These are phyloP conservation scores for Aphrophora alni DNA, from an alignment of 2,888 invertebrate genomes.

Conservation along the genomic window DNA sequence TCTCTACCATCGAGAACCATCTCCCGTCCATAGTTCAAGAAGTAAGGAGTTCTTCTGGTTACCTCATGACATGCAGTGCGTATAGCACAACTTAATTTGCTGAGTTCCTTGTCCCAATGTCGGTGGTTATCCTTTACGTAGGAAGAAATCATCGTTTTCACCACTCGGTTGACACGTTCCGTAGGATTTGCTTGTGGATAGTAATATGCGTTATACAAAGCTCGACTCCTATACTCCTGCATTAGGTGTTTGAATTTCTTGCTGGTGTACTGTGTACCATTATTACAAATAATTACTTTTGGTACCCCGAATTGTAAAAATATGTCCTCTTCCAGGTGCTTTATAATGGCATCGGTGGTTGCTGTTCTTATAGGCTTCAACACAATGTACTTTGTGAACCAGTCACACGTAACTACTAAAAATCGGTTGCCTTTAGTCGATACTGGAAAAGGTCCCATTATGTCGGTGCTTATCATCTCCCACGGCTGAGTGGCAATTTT, in stretches of 20 bases:
- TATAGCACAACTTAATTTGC: constrained; percentile 47
- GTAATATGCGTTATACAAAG: constrained; percentile 50
- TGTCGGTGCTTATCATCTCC: constrained; percentile 44
- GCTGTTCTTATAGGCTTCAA: constrained; percentile 46
- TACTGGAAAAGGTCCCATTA: constrained; percentile 53
- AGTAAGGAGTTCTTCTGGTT: constrained; percentile 48
- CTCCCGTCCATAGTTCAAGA: constrained; percentile 30
- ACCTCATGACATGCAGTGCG: constrained; percentile 46
- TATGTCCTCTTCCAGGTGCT: constrained; percentile 4
- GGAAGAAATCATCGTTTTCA: constrained; percentile 54
- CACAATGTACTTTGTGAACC: constrained; percentile 50
- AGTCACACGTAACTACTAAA: constrained; percentile 50
- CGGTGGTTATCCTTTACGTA: constrained; percentile 51
- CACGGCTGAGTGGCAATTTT: constrained; percentile 4
- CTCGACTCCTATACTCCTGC: constrained; percentile 37
- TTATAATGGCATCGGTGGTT: constrained; percentile 38
- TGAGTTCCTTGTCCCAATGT: constrained; percentile 47
- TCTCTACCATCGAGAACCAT: background rate
- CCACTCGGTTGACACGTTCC: constrained; percentile 52
- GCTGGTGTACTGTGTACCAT: constrained; percentile 22
- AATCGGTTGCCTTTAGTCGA: constrained; percentile 49
- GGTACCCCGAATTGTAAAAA: constrained; percentile 28
- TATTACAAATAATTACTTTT: constrained; percentile 18
- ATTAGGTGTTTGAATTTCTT: background rate
- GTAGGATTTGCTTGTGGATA: constrained; percentile 54